phyloP scores from a whole-genome alignment of 2,797 vertebrate species.

The Holocentrus rufus region DNA sequence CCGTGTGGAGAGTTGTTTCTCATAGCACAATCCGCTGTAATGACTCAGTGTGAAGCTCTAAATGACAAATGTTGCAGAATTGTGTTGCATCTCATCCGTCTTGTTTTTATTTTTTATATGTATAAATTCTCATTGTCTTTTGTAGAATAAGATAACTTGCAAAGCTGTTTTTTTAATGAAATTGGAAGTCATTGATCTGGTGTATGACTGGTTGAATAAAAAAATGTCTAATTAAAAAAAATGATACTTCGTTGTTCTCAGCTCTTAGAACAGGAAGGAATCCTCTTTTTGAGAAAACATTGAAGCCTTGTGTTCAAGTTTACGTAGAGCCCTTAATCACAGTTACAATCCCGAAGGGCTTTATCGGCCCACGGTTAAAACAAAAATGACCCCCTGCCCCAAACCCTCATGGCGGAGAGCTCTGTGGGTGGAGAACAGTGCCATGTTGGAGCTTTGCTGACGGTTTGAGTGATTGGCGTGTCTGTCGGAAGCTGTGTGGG shows the following conservation, averaged over 20 bases:
- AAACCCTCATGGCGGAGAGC: no score
- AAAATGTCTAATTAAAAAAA: constrained; percentile 40
- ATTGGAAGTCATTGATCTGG: constrained; percentile 31
- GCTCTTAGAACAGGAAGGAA: not conserved
- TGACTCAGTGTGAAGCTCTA: constrained; percentile 13
- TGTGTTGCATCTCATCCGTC: constrained; percentile 14
- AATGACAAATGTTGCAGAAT: constrained; percentile 13
- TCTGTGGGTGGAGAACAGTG: constrained; percentile 11
- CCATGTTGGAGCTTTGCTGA: constrained; percentile 22
- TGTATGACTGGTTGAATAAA: constrained; percentile 64
- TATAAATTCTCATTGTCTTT: constrained; percentile 71
- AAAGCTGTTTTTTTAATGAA: constrained; percentile 41
- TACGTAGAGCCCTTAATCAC: no score
- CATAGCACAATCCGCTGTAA: not conserved
- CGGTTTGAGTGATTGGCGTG: constrained; percentile 53
- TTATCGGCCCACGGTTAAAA: no score
- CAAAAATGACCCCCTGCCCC: no score
- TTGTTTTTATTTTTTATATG: constrained; percentile 71
- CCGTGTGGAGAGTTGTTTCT: not conserved
- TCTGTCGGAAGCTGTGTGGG: constrained; percentile 42
- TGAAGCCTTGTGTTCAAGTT: not conserved
- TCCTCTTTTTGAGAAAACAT: not conserved
- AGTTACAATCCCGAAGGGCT: no score
- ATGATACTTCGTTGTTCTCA: not conserved
- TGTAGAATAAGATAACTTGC: constrained; percentile 68